A percentile compares a stretch with the other conserved stretches of the same genome.
Evolutionary conservation across 2,888 invertebrate species (phyloP).

Genomic region (Spodoptera exigua): DNA sequence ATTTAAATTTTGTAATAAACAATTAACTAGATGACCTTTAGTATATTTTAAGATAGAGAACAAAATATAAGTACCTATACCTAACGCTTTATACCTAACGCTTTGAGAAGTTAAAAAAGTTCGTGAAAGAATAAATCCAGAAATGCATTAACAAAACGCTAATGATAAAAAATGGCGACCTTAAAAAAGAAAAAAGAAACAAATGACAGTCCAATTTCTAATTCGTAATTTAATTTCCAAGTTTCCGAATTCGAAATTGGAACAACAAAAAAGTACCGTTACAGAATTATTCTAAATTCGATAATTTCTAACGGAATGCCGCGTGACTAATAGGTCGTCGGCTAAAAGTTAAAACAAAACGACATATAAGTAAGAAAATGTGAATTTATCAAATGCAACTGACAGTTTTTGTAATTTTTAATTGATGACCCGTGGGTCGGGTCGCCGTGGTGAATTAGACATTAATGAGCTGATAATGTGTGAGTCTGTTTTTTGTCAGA

Average conservation of each 20-base stretch:
- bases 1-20: constrained; percentile 6
- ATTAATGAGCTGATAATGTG: constrained; percentile 81
- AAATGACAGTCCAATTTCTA: constrained; percentile 51
- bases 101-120: background rate
- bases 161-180: constrained; percentile 39
- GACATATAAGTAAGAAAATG: constrained; percentile 67
- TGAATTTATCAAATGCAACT: constrained; percentile 78
- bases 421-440: constrained; percentile 73
- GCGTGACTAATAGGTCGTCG: constrained; percentile 74
- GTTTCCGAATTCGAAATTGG: constrained; percentile 49
- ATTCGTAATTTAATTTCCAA: constrained; percentile 50
- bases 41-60: background rate
- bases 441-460: constrained; percentile 79
- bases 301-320: constrained; percentile 70
- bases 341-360: constrained; percentile 76
- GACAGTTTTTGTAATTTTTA: constrained; percentile 79
- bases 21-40: constrained; percentile 12
- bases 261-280: constrained; percentile 53
- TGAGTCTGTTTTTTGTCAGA: constrained; percentile 69
- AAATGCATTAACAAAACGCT: constrained; percentile 31
- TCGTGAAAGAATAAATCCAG: constrained; percentile 6
- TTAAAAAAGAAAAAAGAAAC: constrained; percentile 45
- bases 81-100: background rate
- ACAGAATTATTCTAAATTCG: constrained; percentile 55
- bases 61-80: constrained; percentile 12